Percentiles rank a stretch among this genome's conserved stretches.
Conservation (phyloP, 2,113 vertebrate genomes). For the Pterocles orientalis region DNA sequence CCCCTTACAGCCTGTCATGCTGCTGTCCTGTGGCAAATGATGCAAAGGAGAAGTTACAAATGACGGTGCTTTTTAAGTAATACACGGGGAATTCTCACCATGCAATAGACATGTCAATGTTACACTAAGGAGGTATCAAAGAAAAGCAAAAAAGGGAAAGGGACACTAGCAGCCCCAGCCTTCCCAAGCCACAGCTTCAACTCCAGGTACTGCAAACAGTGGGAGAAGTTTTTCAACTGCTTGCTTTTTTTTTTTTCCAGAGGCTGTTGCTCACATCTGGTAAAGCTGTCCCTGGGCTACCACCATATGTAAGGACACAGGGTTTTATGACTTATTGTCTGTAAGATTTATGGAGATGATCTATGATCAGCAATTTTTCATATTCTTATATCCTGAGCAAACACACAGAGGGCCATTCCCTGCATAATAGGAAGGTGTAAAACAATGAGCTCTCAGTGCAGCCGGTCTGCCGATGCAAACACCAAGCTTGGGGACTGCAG, state of each 20-base stretch:
- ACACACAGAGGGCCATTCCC: neutral
- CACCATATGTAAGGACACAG: slow-evolving; percentile 82
- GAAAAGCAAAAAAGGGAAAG: neutral
- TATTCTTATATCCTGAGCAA: slow-evolving; percentile 66
- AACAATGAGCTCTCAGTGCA: neutral
- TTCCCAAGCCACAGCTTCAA: neutral
- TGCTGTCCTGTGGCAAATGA: slow-evolving; percentile 14
- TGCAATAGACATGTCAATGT: neutral
- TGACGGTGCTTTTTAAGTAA: slow-evolving; percentile 55
- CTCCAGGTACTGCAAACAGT: neutral
- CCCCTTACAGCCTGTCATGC: neutral
- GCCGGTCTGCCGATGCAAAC: neutral
- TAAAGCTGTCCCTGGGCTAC: slow-evolving; percentile 58
- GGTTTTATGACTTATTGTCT: slow-evolving; percentile 84
- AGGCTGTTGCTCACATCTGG: slow-evolving; percentile 72
- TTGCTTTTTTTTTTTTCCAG: neutral
- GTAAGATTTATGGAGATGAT: slow-evolving; percentile 91
- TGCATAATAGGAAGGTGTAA: neutral
- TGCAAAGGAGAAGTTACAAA: slow-evolving; percentile 34
- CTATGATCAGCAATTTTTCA: slow-evolving; percentile 88
- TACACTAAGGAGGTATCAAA: neutral
- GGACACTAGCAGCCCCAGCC: neutral
- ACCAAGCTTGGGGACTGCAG: neutral
- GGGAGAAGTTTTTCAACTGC: slow-evolving; percentile 37
- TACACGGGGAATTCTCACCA: neutral